Conservation (phyloP, 2,888 invertebrate genomes). For the Synergus laeviventris region DNA sequence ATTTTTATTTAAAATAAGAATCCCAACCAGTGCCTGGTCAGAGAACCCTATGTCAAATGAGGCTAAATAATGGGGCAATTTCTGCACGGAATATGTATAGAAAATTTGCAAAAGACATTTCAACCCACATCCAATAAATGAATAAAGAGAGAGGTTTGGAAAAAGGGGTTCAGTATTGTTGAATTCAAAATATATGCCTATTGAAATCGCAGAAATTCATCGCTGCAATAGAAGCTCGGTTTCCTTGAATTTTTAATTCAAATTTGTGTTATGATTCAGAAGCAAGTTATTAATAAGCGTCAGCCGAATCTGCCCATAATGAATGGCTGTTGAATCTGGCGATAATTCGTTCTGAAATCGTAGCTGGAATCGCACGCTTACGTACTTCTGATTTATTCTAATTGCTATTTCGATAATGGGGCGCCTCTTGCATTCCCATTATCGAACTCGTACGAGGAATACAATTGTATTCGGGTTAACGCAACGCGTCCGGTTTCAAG, state of each 20-base stretch:
- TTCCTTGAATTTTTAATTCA: neutral
- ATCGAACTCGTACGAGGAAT: conserved; percentile 72
- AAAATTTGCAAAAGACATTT: neutral
- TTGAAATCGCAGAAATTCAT: neutral
- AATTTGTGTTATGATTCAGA: neutral
- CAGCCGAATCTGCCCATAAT: conserved; percentile 20
- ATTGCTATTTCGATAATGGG: conserved; percentile 75
- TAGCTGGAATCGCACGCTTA: conserved; percentile 42
- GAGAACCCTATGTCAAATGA: no score
- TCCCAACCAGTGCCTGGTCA: no score
- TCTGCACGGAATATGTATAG: no score
- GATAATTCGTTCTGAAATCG: conserved; percentile 50
- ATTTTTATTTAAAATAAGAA: no score
- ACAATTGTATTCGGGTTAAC: conserved; percentile 75
- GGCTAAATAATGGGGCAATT: no score
- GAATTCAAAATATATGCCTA: neutral
- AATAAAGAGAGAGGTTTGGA: no score
- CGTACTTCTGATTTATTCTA: conserved; percentile 74
- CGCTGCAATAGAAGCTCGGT: neutral
- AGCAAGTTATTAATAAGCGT: conserved; percentile 20
- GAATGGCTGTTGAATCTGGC: conserved; percentile 44
- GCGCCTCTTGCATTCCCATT: conserved; percentile 73
- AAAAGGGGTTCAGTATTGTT: neutral
- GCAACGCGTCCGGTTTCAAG: conserved; percentile 59
- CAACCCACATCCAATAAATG: no score